Evolutionary conservation across 1,140 invertebrate genomes (phyloP).

Genomic region (Drosophila kurseongensis): DNA sequence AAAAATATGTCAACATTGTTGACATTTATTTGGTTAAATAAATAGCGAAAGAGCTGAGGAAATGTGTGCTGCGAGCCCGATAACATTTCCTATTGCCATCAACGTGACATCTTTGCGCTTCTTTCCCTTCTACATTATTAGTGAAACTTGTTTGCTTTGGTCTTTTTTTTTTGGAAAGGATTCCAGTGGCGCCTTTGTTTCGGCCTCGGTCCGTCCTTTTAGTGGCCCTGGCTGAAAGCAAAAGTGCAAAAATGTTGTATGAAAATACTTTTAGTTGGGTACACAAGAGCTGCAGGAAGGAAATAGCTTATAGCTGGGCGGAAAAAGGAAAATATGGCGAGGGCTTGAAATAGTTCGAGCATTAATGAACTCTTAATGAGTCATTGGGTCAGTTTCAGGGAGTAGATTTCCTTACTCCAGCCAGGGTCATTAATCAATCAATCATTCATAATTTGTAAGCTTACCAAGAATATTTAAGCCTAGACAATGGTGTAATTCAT

Average conservation of each 20-base stretch:
- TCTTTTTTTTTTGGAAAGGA: conserved; percentile 2
- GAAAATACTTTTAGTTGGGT: conserved; percentile 26
- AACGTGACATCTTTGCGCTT: conserved; percentile 4
- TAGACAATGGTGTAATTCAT: conserved; percentile 5
- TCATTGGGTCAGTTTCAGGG: conserved; percentile 1
- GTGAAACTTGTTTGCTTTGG: conserved; percentile 28
- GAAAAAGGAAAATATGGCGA: conserved; percentile 7
- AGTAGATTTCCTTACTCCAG: neutral
- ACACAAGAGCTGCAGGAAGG: conserved; percentile 25
- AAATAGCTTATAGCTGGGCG: conserved; percentile 26
- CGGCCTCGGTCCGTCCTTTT: conserved; percentile 21
- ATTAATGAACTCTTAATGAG: conserved; percentile 54
- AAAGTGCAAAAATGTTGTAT: conserved; percentile 55
- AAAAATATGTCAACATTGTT: conserved; percentile 37
- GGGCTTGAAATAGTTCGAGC: conserved; percentile 9
- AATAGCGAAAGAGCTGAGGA: conserved; percentile 23
- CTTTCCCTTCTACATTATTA: conserved; percentile 4
- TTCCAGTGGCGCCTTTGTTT: conserved; percentile 50
- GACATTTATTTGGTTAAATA: conserved; percentile 47
- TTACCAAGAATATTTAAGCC: conserved; percentile 6
- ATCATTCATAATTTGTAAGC: conserved; percentile 47
- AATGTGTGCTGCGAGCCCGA: conserved; percentile 13
- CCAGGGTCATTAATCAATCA: conserved; percentile 28
- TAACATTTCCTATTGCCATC: conserved; percentile 10
- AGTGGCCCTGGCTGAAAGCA: conserved; percentile 49